Base-by-base conservation (phyloP, 2,797 vertebrate genomes). In the Xenops minutus region DNA sequence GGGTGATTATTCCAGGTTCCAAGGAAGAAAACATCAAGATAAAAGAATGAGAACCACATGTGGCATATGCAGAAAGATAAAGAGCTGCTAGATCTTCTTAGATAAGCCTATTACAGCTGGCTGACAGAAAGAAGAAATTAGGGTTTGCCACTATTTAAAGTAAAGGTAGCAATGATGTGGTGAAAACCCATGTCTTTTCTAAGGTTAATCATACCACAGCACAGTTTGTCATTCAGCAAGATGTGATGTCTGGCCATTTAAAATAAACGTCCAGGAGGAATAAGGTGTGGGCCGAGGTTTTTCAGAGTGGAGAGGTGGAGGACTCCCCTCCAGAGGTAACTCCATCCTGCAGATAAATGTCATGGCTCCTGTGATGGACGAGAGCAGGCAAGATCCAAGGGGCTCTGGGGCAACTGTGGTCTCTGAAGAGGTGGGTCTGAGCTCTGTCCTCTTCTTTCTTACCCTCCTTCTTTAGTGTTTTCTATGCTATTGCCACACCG, bases 11-110 rank as follows among this genome's bases (percentile, higher is more conserved):
- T 95, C 39, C 54, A 85, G 66, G n/a, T 36, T 89, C 63, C 37
- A 56, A 84, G 56, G 56, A 72, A 85, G 82, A 87, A 87, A 79
- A 48, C 24, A 17, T 43, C 26, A 49, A 58, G 75, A 59, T 83
- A 84, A 92, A 89, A 67, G 39, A 89, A 95, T 82, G 36, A 85
- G 71, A 96, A 95, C 14, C 64, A 91, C 48, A 59, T 79, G 80
- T 21, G 71, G 12, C 69, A 74, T 26, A 62, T 29, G n/a, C 27
- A 73, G 68, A 46, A 79, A 88, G 64, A 82, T 17, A 62, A 89
- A 89, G 23, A 36, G n/a, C 52, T 77, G 34, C 39, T 63, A 85
- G 43, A 88, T 91, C 61, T 92, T 84, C 54, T 83, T 66, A 91
- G 88, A 94, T 95, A 94, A 84, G 39, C 59, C 78, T 91, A 29